Conservation (phyloP, 1,140 invertebrate species). For the Aphidius gifuensis region DNA sequence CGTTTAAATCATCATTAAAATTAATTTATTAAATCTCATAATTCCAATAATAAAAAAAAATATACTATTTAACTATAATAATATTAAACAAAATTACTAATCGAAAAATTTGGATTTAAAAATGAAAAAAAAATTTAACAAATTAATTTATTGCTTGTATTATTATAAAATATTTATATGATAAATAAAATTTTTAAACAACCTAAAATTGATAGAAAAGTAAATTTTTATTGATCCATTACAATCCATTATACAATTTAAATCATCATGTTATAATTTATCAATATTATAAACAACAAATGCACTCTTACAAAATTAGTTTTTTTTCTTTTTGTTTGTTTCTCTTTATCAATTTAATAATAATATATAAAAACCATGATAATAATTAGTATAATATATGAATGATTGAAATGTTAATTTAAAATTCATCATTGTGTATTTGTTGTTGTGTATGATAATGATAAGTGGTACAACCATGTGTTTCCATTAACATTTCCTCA, state of each 20-base stretch:
- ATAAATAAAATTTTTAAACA: too few species aligned
- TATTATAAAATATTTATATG: too few species aligned
- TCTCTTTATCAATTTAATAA: constrained; percentile 2
- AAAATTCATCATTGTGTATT: constrained; percentile 40
- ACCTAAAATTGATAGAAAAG: constrained; percentile 30
- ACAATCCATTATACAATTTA: constrained; percentile 30
- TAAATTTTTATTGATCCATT: constrained; percentile 40
- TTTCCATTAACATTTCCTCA: constrained; percentile 47
- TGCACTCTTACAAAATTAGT: constrained; percentile 19
- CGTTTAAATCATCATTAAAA: constrained; percentile 28
- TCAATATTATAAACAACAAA: background rate
- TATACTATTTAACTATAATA: background rate
- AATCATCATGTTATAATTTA: background rate
- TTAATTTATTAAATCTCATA: background rate
- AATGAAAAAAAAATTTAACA: background rate
- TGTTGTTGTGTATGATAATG: constrained; percentile 39
- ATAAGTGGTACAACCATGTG: constrained; percentile 46
- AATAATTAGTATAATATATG: constrained; percentile 6
- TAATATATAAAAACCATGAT: constrained; percentile 12
- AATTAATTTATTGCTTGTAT: background rate
- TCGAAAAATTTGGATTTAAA: too few species aligned
- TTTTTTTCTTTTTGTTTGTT: constrained; percentile 19
- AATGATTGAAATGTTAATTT: constrained; percentile 9
- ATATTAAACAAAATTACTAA: too few species aligned
- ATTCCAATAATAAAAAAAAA: background rate